These are phyloP conservation scores for Pomacea canaliculata DNA, from an alignment of 2,888 invertebrate species.

Conservation along the genomic window DNA sequence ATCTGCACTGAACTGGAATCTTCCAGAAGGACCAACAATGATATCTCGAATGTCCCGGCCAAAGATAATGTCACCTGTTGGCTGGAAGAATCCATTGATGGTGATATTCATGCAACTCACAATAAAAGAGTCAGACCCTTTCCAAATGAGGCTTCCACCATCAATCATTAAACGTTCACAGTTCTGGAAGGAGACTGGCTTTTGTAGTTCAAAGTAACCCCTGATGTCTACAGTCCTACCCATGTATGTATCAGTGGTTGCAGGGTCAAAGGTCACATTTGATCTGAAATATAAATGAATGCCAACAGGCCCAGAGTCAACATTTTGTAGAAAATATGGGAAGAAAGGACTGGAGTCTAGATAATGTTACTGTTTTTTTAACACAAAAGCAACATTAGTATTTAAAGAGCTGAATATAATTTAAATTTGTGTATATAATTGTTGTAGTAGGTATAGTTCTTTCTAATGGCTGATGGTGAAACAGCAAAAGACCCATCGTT, in stretches of 20 bases:
- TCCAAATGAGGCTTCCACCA: conserved; percentile 37
- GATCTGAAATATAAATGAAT: conserved; percentile 20
- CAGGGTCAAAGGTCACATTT: conserved; percentile 37
- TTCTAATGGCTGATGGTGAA: no score
- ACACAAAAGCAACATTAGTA: no score
- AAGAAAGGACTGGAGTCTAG: no score
- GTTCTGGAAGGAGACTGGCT: conserved; percentile 36
- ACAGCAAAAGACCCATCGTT: no score
- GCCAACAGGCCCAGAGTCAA: no score
- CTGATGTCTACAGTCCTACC: conserved; percentile 38
- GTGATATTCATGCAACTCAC: conserved; percentile 42
- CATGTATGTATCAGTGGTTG: conserved; percentile 34
- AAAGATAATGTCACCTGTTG: conserved; percentile 37
- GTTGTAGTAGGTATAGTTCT: no score
- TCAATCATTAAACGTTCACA: conserved; percentile 39
- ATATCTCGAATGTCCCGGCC: conserved; percentile 35
- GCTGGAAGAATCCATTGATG: conserved; percentile 42
- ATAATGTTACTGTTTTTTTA: no score
- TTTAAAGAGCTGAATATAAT: no score
- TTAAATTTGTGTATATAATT: no score
- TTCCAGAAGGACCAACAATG: conserved; percentile 38
- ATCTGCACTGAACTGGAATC: conserved; percentile 35
- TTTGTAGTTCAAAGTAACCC: conserved; percentile 37
- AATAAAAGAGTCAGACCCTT: conserved; percentile 30
- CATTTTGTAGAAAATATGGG: no score